Conservation (phyloP, 2,888 invertebrate species). For the Sphaerophoria taeniata region DNA sequence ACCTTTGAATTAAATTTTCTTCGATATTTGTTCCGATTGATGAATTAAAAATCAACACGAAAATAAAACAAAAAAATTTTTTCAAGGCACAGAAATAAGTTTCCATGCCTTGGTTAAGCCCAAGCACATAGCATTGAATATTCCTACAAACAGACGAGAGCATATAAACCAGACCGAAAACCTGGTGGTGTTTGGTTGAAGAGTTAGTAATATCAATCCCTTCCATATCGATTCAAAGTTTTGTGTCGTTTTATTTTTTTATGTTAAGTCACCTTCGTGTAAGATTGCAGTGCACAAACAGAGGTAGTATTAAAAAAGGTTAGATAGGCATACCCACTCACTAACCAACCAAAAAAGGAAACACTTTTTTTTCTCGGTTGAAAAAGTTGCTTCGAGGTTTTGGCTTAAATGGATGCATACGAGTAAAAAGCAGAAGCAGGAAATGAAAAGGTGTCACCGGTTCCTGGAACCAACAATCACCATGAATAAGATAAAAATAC, state of each 20-base stretch:
- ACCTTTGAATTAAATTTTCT: conserved; percentile 16
- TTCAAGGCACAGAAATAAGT: conserved; percentile 44
- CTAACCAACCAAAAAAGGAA: conserved; percentile 21
- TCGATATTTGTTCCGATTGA: conserved; percentile 51
- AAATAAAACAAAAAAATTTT: conserved; percentile 27
- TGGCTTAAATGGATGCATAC: conserved; percentile 26
- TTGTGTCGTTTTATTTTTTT: conserved; percentile 38
- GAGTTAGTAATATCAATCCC: conserved; percentile 14
- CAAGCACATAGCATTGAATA: conserved; percentile 10
- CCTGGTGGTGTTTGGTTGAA: too few relatives aligned
- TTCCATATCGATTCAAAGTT: neutral
- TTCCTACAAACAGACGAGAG: conserved; percentile 16
- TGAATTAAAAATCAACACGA: conserved; percentile 65
- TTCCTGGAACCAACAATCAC: conserved; percentile 72
- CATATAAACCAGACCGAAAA: conserved; percentile 43
- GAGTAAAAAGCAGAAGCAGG: conserved; percentile 14
- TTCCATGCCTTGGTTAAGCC: conserved; percentile 21
- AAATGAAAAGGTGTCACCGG: conserved; percentile 52
- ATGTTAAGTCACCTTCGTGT: conserved; percentile 49
- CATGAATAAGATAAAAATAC: conserved; percentile 27
- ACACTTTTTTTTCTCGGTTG: conserved; percentile 35
- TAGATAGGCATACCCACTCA: too few relatives aligned
- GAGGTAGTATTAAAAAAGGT: conserved; percentile 61
- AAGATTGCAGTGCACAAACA: conserved; percentile 30
- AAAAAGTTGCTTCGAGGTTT: conserved; percentile 43